phyloP scores from a whole-genome alignment of 1,140 invertebrate genomes.

The Ostrea edulis region DNA sequence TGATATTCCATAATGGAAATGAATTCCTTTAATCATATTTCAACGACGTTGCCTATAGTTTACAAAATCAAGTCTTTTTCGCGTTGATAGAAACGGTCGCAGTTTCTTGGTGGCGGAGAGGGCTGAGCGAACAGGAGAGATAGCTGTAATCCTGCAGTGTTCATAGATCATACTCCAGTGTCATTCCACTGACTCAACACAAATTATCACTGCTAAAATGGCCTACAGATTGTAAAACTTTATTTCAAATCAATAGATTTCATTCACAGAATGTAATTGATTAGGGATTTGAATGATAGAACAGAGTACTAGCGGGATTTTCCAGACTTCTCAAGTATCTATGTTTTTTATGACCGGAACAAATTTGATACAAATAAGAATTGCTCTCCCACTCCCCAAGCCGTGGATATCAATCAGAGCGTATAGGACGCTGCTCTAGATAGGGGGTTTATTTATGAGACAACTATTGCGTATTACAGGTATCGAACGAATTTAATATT shows the following conservation, averaged over 20 bases:
- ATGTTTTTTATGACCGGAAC: neutral
- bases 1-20: neutral
- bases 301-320: neutral
- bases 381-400: neutral
- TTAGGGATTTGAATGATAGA: neutral
- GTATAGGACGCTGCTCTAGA: neutral
- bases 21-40: neutral
- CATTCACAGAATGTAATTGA: slow-evolving; percentile 35
- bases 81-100: too few species aligned
- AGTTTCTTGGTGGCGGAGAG: neutral
- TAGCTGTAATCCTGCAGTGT: neutral
- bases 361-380: neutral
- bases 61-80: too few species aligned
- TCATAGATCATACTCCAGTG: neutral
- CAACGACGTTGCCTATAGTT: neutral
- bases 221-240: slow-evolving; percentile 21
- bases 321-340: neutral
- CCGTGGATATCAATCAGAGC: neutral
- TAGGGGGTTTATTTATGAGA: too few species aligned
- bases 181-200: slow-evolving; percentile 9
- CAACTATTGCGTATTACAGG: too few species aligned
- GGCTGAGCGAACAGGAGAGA: neutral
- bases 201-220: slow-evolving; percentile 28
- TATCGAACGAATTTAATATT: too few species aligned
- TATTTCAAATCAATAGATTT: slow-evolving; percentile 33